phyloP scores from a whole-genome alignment of 2,113 vertebrate species.

The Bolborhynchus lineola region DNA sequence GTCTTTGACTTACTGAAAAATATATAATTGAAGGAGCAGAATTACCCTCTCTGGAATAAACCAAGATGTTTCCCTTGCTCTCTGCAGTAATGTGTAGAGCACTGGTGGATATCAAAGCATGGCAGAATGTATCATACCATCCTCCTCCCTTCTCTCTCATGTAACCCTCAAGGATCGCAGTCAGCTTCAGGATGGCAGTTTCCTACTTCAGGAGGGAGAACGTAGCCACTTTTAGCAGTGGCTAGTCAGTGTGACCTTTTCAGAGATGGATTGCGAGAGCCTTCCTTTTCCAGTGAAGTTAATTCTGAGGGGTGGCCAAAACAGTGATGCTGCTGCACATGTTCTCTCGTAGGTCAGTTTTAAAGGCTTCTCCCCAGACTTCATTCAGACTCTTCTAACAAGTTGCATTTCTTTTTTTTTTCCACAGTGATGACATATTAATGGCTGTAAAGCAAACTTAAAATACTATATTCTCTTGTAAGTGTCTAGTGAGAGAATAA shows the following conservation, averaged over 20 bases:
- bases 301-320: not conserved
- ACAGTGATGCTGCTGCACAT: not conserved
- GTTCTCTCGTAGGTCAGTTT: not conserved
- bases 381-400: fast-evolving
- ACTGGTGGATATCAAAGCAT: not conserved
- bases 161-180: not conserved
- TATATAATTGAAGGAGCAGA: not conserved
- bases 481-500: not conserved
- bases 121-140: not conserved
- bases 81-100: not conserved
- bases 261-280: not conserved
- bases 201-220: not conserved
- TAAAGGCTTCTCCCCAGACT: not conserved
- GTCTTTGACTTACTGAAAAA: not conserved
- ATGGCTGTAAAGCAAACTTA: not conserved
- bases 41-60: not conserved
- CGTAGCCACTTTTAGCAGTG: not conserved
- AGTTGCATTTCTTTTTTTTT: not conserved
- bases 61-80: not conserved
- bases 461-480: not conserved
- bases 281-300: not conserved
- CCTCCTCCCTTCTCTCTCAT: not conserved
- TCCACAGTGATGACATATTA: not conserved
- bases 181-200: not conserved
- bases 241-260: not conserved